Percentiles rank a stretch among this genome's conserved stretches.
Conservation (phyloP, 2,888 invertebrate species). For the Platycnemis pennipes region DNA sequence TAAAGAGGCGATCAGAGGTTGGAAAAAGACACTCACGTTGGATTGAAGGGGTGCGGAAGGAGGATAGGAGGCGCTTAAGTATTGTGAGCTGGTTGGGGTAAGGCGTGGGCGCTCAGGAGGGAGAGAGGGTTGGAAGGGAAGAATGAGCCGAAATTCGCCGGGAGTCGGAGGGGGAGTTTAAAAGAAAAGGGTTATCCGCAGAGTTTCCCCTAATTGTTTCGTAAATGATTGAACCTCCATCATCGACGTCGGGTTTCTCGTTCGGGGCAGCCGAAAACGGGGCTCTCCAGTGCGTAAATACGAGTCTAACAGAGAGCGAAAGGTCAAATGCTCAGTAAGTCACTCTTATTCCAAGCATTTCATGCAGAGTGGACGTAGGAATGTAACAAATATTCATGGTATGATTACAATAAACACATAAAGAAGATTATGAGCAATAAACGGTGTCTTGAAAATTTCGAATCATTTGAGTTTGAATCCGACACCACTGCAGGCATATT, state of each 20-base stretch:
- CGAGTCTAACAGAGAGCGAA: background rate
- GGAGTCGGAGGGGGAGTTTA: background rate
- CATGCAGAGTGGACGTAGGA: too few species aligned
- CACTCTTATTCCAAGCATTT: too few species aligned
- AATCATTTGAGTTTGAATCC: too few species aligned
- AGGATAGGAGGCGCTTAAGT: background rate
- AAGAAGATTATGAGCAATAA: too few species aligned
- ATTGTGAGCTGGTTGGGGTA: background rate
- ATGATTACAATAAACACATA: too few species aligned
- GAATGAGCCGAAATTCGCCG: background rate
- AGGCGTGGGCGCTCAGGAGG: background rate
- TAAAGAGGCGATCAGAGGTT: background rate
- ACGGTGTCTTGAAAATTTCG: too few species aligned
- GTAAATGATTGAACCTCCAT: constrained; percentile 13
- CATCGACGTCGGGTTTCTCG: background rate
- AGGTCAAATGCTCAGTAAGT: background rate
- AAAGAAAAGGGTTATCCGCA: background rate
- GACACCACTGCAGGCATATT: too few species aligned
- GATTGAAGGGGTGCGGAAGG: background rate
- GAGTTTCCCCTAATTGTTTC: constrained; percentile 25
- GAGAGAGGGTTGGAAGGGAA: background rate
- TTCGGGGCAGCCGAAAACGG: background rate
- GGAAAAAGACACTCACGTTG: background rate
- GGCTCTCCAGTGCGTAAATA: background rate
- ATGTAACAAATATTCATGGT: too few species aligned